Percentiles rank a stretch among this genome's conserved stretches.
Conservation (phyloP, 2,888 invertebrate genomes). For the Drosophila formosana region DNA sequence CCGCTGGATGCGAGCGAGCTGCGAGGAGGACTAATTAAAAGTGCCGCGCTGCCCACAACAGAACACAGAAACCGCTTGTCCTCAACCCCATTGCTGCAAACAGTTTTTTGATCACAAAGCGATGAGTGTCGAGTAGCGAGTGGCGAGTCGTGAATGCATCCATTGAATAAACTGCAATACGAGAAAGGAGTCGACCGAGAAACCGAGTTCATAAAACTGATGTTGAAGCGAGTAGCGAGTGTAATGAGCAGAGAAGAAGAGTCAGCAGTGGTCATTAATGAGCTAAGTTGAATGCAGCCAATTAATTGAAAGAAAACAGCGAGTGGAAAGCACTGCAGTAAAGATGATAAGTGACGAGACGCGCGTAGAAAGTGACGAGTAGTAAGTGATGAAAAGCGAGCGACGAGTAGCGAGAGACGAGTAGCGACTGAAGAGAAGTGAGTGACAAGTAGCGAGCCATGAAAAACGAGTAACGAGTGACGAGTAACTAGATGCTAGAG, state of each 20-base stretch:
- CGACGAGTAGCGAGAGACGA: neutral
- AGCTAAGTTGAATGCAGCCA: neutral
- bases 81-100: constrained; percentile 35
- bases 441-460: neutral
- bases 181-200: neutral
- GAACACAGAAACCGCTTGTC: too few species aligned
- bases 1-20: constrained; percentile 24
- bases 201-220: constrained; percentile 23
- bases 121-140: constrained; percentile 13
- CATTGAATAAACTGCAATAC: constrained; percentile 23
- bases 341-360: neutral
- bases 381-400: neutral
- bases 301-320: neutral
- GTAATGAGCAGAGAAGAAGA: neutral
- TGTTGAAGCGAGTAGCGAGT: constrained; percentile 1
- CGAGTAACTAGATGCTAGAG: neutral
- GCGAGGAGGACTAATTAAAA: constrained; percentile 69
- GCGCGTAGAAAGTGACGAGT: neutral
- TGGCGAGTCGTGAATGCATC: neutral
- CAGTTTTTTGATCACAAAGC: constrained; percentile 59
- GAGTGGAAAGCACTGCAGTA: too few species aligned
- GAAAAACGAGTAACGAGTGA: neutral
- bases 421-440: neutral
- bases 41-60: constrained; percentile 47
- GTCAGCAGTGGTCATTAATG: neutral